These are phyloP conservation scores for Lamellibrachia columna DNA, from an alignment of 2,888 invertebrate genomes.

Conservation along the genomic window DNA sequence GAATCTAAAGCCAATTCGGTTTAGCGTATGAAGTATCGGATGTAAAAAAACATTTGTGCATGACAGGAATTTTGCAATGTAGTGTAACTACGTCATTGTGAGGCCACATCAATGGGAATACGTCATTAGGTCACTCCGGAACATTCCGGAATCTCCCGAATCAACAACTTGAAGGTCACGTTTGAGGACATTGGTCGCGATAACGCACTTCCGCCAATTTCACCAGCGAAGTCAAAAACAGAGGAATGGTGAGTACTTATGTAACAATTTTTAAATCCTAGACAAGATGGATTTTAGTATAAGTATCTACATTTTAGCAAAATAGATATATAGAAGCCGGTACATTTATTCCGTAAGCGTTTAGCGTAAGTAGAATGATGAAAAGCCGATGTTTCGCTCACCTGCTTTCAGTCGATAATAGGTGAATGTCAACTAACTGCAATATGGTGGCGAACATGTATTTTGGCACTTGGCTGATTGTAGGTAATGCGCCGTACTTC, in stretches of 20 bases:
- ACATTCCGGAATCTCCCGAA: conserved; percentile 16
- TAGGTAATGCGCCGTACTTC: background rate
- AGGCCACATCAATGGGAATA: background rate
- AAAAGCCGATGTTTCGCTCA: background rate
- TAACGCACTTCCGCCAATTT: conserved; percentile 14
- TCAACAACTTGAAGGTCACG: conserved; percentile 6
- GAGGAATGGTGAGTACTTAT: background rate
- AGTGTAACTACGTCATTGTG: background rate
- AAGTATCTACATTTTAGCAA: background rate
- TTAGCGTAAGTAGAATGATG: background rate
- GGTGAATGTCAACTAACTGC: background rate
- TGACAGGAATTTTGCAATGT: background rate
- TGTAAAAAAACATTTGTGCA: background rate
- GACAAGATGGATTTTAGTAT: background rate
- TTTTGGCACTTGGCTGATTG: background rate
- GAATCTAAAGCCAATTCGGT: background rate
- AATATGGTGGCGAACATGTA: background rate
- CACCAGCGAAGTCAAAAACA: background rate
- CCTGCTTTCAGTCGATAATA: background rate
- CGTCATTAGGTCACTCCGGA: conserved; percentile 12
- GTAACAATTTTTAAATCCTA: background rate
- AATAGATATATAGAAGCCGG: background rate
- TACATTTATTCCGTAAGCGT: background rate
- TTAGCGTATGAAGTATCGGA: background rate
- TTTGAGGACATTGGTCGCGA: background rate